Base-by-base conservation (phyloP, 1,140 invertebrate genomes). In the Chironomus striatipennis region DNA sequence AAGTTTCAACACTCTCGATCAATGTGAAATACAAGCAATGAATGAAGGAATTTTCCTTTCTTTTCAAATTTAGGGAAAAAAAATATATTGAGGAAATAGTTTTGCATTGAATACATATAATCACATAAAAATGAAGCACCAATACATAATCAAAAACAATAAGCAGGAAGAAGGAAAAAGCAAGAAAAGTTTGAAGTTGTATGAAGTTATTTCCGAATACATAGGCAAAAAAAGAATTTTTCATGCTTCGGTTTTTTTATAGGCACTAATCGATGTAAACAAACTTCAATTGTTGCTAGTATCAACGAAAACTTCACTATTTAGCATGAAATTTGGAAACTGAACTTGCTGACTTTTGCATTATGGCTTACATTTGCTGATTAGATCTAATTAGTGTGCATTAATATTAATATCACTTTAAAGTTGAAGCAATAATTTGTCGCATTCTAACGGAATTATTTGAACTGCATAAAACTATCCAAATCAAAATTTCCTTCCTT, bases 181-280 rank as follows among this genome's bases (percentile, higher is more conserved):
- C 7, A 2, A 2, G 47, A 57, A 12, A 10, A 57, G 9, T 57
- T 57, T 57, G 47, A 57, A 12, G 47, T n/a, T 57, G 47, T 57
- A 57, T 57, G 47, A n/a, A 57, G 47, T 57, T 57, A 57, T 57
- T 57, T 57, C 10, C 65, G 5, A 70, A 67, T 67, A 17, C 18
- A 70, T 18, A 20, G 9, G 65, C 18, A 20, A 67, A 67, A 47
- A 47, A 47, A n/a, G 12, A 57, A n/a, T 57, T 57, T 57, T 15
- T 57, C 12, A 57, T 57, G 47, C n/a, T n/a, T 57, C 12, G 12
- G n/a, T 57, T 57, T 15, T 47, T 15, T 57, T n/a, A n/a, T n/a
- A 57, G 12, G 12, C 47, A 57, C 47, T 57, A 57, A 70, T 70
- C 65, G 65, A 70, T 70, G 65, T 70, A 70, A 70, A 70, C 65